A percentile compares a stretch with the other conserved stretches of the same genome.
Evolutionary conservation across 2,797 vertebrate genomes (phyloP).

Genomic region (Streptopelia turtur): DNA sequence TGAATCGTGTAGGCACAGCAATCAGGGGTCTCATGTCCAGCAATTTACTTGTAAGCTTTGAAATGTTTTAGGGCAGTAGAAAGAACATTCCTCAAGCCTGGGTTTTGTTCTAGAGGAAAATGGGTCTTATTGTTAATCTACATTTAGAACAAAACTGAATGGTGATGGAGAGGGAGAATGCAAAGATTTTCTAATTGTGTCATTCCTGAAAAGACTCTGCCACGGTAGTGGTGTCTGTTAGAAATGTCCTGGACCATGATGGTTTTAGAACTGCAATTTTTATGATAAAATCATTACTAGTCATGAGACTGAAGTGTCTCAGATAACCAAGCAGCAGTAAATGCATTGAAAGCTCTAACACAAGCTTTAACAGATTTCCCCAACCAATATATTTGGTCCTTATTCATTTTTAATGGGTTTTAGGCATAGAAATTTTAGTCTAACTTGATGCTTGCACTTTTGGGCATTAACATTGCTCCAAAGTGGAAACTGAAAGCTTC

Average conservation of each 20-base stretch:
- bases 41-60: conserved; percentile 46
- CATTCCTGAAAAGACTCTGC: background rate
- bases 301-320: background rate
- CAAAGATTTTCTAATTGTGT: conserved; percentile 27
- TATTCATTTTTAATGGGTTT: conserved; percentile 18
- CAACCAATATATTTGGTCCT: background rate
- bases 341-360: background rate
- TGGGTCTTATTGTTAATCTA: conserved; percentile 53
- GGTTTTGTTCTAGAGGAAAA: conserved; percentile 65
- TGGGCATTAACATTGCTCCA: conserved; percentile 20
- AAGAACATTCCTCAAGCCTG: conserved; percentile 62
- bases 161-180: background rate
- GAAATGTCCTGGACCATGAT: background rate
- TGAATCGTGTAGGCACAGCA: conserved; percentile 14
- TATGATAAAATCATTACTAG: background rate
- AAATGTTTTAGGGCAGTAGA: conserved; percentile 65
- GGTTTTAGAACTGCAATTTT: background rate
- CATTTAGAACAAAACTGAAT: conserved; percentile 31
- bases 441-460: conserved; percentile 16
- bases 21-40: conserved; percentile 56
- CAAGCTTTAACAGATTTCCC: background rate
- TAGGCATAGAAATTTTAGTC: conserved; percentile 20
- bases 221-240: background rate
- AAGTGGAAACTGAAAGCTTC: conserved; percentile 46
- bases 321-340: background rate